Conservation (phyloP, 1,140 invertebrate genomes). For the Holotrichia oblita region DNA sequence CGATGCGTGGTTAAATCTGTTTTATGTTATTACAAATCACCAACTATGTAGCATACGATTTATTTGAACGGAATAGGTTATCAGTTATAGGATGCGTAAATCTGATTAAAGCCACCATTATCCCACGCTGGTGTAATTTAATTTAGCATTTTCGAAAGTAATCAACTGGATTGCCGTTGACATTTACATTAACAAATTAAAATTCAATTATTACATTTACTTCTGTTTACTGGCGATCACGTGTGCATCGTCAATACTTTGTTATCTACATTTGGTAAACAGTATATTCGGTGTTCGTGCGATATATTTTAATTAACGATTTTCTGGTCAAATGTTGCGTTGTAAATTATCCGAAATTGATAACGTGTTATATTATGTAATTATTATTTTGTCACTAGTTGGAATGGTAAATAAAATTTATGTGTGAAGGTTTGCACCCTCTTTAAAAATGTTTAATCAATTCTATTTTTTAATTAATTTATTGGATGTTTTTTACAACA, state of each 20-base stretch:
- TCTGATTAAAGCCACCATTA: background rate
- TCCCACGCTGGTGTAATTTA: background rate
- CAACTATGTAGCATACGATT: background rate
- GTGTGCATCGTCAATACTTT: background rate
- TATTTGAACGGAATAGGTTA: background rate
- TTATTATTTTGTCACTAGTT: background rate
- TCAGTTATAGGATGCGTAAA: background rate
- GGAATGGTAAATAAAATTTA: no score
- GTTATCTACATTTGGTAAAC: background rate
- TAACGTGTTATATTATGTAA: background rate
- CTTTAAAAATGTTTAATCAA: no score
- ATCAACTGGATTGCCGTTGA: background rate
- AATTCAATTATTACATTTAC: background rate
- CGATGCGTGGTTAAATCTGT: no score
- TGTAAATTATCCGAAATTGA: background rate
- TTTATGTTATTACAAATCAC: background rate
- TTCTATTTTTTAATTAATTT: no score
- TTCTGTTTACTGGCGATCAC: background rate
- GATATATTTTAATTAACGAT: background rate
- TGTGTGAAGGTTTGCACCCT: no score
- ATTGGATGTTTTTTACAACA: no score
- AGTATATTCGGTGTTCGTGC: background rate
- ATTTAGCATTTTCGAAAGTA: background rate
- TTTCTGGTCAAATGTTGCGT: background rate
- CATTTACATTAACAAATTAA: constrained; percentile 1